Evolutionary conservation across 30 jellyfish, hydroid and myxozoan genomes (phyloP).

Genomic region (Catostylus mosaicus): DNA sequence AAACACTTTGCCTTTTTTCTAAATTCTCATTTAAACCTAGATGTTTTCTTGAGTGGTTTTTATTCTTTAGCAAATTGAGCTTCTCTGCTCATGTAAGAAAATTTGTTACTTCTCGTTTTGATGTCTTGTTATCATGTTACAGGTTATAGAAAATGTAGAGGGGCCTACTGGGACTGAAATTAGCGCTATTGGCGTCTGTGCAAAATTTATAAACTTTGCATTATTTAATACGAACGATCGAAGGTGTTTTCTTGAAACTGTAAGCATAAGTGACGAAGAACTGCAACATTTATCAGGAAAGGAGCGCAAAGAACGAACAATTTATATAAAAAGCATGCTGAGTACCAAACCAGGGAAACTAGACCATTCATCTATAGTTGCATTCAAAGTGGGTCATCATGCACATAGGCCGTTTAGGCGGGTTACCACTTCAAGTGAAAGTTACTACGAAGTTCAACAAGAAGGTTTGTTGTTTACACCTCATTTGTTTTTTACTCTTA

Average conservation of each 20-base stretch:
- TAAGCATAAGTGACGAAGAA: conserved; percentile 36
- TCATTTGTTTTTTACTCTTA: too few species aligned
- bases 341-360: conserved; percentile 79
- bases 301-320: conserved; percentile 62
- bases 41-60: background rate
- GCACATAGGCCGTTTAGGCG: conserved; percentile 30
- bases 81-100: background rate
- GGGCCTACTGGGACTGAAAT: conserved; percentile 52
- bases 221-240: conserved; percentile 61
- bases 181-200: conserved; percentile 81
- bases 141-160: conserved; percentile 50
- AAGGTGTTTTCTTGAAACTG: conserved; percentile 65
- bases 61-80: too few species aligned
- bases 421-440: background rate
- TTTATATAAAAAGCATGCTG: conserved; percentile 42
- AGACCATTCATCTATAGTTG: conserved; percentile 92
- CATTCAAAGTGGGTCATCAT: conserved; percentile 75
- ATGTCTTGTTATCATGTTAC: background rate
- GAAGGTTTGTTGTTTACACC: conserved; percentile 9
- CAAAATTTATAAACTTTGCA: conserved; percentile 73
- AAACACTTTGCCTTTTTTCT: too few species aligned
- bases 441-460: background rate
- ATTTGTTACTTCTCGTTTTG: background rate
- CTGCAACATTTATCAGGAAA: conserved; percentile 38
- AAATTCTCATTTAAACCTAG: too few species aligned